Conservation (phyloP, 2,888 invertebrate genomes). For the Girardia tigrina region DNA sequence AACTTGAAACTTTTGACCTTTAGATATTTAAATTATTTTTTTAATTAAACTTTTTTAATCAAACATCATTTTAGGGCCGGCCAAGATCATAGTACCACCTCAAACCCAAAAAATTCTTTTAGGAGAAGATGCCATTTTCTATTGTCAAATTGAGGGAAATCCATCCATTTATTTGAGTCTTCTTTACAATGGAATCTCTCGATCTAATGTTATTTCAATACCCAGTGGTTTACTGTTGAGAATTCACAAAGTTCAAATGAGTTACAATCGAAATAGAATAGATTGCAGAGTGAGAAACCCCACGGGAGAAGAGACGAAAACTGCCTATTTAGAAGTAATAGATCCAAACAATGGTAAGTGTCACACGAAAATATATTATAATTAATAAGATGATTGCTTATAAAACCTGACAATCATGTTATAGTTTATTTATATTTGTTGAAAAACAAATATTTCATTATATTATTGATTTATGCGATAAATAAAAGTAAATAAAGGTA, state of each 20-base stretch:
- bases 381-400: too few species aligned
- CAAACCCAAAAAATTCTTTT: neutral
- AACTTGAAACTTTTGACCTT: too few species aligned
- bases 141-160: neutral
- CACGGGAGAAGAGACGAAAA: neutral
- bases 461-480: too few species aligned
- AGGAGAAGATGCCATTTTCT: conserved; percentile 1
- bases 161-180: neutral
- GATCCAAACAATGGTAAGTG: neutral
- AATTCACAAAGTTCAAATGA: neutral
- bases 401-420: too few species aligned
- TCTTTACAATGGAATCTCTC: neutral
- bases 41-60: too few species aligned
- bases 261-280: neutral
- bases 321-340: neutral
- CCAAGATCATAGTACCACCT: neutral
- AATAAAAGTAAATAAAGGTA: too few species aligned
- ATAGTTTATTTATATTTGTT: too few species aligned
- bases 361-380: neutral
- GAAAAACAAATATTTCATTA: too few species aligned
- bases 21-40: too few species aligned
- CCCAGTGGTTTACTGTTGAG: conserved; percentile 7
- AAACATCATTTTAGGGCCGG: neutral
- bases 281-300: neutral
- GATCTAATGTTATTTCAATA: neutral